Percentiles rank a stretch among this genome's conserved stretches.
phyloP scores from a whole-genome alignment of 1,140 invertebrate genomes.

The Ips typographus region DNA sequence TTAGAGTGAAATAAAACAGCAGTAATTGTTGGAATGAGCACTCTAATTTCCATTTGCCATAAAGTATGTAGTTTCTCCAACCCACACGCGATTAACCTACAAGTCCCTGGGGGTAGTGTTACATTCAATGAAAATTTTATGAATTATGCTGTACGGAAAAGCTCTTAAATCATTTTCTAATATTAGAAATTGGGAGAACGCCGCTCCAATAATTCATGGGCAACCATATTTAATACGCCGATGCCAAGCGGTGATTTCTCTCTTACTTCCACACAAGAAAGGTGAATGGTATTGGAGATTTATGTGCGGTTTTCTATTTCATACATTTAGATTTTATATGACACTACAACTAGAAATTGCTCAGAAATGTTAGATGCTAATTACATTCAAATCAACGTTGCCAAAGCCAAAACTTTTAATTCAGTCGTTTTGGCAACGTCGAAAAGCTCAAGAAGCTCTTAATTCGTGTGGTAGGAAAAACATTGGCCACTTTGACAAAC shows the following conservation, averaged over 20 bases:
- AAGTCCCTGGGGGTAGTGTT: background rate
- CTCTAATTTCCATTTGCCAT: conserved; percentile 13
- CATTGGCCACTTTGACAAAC: too few relatives aligned
- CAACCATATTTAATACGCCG: background rate
- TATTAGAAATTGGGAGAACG: conserved; percentile 11
- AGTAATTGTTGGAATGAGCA: background rate
- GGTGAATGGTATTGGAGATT: background rate
- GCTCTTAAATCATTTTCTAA: conserved; percentile 15
- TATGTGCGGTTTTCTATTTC: too few relatives aligned
- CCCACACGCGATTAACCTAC: conserved; percentile 5
- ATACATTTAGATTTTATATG: too few relatives aligned
- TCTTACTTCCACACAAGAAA: background rate
- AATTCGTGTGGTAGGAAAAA: too few relatives aligned
- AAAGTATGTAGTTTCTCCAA: background rate
- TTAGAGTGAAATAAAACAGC: too few relatives aligned
- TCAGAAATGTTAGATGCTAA: too few relatives aligned
- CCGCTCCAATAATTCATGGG: background rate
- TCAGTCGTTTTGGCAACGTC: too few relatives aligned
- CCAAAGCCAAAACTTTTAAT: too few relatives aligned
- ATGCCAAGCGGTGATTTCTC: conserved; percentile 4
- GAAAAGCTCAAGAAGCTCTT: too few relatives aligned
- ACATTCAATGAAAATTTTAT: conserved; percentile 10
- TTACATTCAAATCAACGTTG: too few relatives aligned
- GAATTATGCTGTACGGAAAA: conserved; percentile 13
- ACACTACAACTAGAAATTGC: too few relatives aligned